These are phyloP conservation scores for Caenorhabditis tropicalis DNA, from an alignment of 1,140 invertebrate species.

Conservation along the genomic window DNA sequence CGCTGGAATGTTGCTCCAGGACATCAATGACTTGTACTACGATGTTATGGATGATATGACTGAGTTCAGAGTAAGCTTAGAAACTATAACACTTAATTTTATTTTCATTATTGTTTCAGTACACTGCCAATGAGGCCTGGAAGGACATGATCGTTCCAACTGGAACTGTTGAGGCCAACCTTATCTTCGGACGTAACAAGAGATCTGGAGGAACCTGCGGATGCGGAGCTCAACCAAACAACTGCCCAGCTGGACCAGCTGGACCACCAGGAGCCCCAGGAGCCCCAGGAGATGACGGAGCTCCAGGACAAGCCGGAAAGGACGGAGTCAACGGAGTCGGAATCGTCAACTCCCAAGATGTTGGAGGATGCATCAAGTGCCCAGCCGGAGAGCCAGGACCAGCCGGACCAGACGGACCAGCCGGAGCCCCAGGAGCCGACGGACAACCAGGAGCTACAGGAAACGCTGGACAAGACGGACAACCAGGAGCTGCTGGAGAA, in stretches of 20 bases:
- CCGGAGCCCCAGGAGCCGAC: conserved; percentile 47
- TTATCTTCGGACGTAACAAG: conserved; percentile 53
- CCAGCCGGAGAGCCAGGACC: conserved; percentile 52
- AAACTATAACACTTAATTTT: not conserved
- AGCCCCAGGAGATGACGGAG: conserved; percentile 52
- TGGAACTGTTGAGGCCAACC: conserved; percentile 6
- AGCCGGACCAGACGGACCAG: conserved; percentile 46
- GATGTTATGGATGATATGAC: conserved; percentile 50
- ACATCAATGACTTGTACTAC: conserved; percentile 53
- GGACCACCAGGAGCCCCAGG: conserved; percentile 53
- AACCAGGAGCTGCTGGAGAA: conserved; percentile 26
- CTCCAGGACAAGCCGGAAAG: conserved; percentile 48
- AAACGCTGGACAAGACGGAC: conserved; percentile 47
- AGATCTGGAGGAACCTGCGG: conserved; percentile 45
- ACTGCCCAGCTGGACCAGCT: conserved; percentile 53
- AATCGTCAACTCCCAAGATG: conserved; percentile 35
- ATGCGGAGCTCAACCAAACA: conserved; percentile 53
- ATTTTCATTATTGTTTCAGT: not conserved
- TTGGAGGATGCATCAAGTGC: conserved; percentile 54
- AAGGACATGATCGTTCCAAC: conserved; percentile 41
- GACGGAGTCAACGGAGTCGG: conserved; percentile 43
- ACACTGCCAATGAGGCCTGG: conserved; percentile 31
- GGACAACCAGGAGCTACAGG: conserved; percentile 47
- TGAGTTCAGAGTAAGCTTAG: conserved; percentile 42
- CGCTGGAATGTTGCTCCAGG: conserved; percentile 49